A percentile compares a stretch with the other conserved stretches of the same genome.
phyloP scores from a whole-genome alignment of 2,797 vertebrate genomes.

The Avahi laniger region DNA sequence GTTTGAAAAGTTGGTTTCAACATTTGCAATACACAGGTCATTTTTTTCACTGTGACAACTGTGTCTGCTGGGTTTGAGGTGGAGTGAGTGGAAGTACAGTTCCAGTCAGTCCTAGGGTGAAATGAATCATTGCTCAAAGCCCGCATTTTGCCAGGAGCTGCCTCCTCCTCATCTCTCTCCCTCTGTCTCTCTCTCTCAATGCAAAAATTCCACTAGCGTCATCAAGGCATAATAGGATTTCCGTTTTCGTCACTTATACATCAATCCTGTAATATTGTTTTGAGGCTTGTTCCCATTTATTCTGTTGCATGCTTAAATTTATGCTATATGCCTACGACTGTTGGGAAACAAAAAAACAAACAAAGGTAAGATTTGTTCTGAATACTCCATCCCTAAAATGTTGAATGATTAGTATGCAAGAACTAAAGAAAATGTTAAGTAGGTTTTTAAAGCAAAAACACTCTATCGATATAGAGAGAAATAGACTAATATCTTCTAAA shows the following conservation, averaged over 20 bases:
- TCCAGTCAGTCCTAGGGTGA: not conserved
- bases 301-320: not conserved
- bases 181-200: not conserved
- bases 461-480: not conserved
- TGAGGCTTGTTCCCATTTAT: not conserved
- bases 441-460: not conserved
- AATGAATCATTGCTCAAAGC: not conserved
- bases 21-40: not conserved
- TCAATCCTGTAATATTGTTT: not conserved
- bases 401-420: not conserved
- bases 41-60: not conserved
- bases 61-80: not conserved
- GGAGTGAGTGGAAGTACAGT: not conserved
- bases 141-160: not conserved
- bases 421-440: not conserved
- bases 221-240: not conserved
- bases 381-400: not conserved
- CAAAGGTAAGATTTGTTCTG: not conserved
- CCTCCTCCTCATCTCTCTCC: no score
- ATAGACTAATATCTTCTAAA: not conserved
- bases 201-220: not conserved
- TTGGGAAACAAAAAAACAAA: not conserved
- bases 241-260: not conserved
- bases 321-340: accelerated
- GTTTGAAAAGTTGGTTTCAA: not conserved